Evolutionary conservation across 2,888 invertebrate genomes (phyloP), one percentile per base, ranked within the genome.

Genomic region (Diploptera punctata): DNA sequence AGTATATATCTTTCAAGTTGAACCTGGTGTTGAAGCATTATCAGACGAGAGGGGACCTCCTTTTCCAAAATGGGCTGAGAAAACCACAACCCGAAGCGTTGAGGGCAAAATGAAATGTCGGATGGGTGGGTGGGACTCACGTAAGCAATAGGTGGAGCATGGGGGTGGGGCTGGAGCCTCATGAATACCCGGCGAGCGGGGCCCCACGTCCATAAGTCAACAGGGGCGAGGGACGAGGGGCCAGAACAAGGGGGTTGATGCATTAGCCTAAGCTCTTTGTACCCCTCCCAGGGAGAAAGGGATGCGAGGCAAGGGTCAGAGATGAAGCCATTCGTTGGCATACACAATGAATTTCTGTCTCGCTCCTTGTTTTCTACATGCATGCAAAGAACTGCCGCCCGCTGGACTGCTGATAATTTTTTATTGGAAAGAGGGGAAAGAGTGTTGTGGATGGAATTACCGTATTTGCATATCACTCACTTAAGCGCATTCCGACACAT

Each of bases 221-320:
- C 68, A 49, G 65, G 29, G 38, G 19, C 38, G 31, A 19, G 21
- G 9, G n/a, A n/a, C n/a, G n/a, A n/a, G n/a, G 7, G 29, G 31
- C 5, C n/a, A 29, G 62, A 65, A 62, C 49, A 47, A 31, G 52
- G 47, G 57, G 68, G 72, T 61, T 72, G 68, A 72, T 72, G 68
- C 72, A 72, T 72, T 72, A 72, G 68, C 57, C 68, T 72, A 72
- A 72, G 72, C 72, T 68, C 72, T 72, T 72, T 72, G 72, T 72
- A 62, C 68, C 67, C 62, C 18, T 16, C 9, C 33, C 38, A 54
- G 26, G 43, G 57, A 57, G 57, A 65, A n/a, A 54, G 38, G 29
- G 26, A 60, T 47, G 60, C 7, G 60, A 65, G 47, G 33, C 24
- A 44, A 67, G 65, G 71, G 71, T 65, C 71, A 71, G 67, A 49